Evolutionary conservation across 2,797 vertebrate species (phyloP).

Genomic region (Tenualosa ilisha): DNA sequence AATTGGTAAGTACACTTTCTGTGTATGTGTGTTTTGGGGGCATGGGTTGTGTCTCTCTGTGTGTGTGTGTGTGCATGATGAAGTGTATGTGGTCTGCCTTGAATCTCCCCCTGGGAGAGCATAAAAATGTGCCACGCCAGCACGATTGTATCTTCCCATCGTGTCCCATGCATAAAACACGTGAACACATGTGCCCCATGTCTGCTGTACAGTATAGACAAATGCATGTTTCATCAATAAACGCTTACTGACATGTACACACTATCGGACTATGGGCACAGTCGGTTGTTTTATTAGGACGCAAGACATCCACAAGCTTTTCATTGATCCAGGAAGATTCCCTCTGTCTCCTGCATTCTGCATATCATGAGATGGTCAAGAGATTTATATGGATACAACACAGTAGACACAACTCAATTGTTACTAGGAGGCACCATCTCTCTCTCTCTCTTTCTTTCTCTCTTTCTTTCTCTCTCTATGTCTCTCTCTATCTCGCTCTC

Average conservation of each 20-base stretch:
- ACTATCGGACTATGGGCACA: background rate
- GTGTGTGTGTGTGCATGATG: background rate
- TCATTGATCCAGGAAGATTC: background rate
- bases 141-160: background rate
- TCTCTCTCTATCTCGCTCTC: background rate
- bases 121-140: conserved; percentile 4
- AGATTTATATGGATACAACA: background rate
- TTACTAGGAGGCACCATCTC: background rate
- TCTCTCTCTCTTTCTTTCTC: background rate
- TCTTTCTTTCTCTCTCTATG: background rate
- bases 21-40: background rate
- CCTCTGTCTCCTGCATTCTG: background rate
- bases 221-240: conserved; percentile 12
- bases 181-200: background rate
- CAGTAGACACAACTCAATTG: background rate
- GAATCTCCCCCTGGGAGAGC: background rate
- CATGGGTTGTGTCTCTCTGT: background rate
- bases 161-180: background rate
- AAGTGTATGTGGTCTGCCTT: background rate
- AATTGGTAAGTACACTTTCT: background rate
- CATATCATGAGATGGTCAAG: background rate
- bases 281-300: background rate
- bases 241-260: background rate
- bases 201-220: background rate
- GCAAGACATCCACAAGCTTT: background rate